These are phyloP conservation scores for Mesitornis unicolor DNA, from an alignment of 2,113 vertebrate genomes.

Conservation along the genomic window DNA sequence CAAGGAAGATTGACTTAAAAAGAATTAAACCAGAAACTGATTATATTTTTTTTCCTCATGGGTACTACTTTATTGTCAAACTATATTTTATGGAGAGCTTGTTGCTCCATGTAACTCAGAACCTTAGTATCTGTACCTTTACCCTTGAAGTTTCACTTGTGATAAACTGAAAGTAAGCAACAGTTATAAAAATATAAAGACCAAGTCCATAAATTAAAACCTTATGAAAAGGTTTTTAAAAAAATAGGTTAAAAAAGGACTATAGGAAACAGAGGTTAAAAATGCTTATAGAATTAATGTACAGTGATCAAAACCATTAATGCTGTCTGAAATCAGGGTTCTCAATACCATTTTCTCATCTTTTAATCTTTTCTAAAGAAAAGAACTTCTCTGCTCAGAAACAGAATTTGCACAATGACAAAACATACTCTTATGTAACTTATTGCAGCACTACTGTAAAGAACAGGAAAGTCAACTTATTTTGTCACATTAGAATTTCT, in stretches of 20 bases:
- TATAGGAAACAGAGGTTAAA: neutral
- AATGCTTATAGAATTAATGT: neutral
- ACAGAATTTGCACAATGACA: neutral
- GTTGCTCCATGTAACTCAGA: neutral
- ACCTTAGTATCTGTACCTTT: neutral
- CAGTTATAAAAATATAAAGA: neutral
- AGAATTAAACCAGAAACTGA: neutral
- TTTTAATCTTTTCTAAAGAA: neutral
- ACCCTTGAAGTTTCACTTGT: neutral
- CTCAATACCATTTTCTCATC: neutral
- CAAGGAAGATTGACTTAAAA: neutral
- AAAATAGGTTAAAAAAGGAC: neutral
- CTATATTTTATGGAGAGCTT: neutral
- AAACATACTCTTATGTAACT: neutral
- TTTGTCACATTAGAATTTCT: neutral
- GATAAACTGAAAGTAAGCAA: neutral
- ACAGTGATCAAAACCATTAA: neutral
- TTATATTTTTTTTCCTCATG: rapidly evolving
- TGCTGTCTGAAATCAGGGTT: neutral
- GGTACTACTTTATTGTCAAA: neutral
- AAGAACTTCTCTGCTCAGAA: neutral
- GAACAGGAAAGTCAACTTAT: neutral
- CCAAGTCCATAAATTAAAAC: neutral
- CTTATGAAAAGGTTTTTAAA: neutral
- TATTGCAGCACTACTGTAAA: neutral